Conservation (phyloP, 2,113 vertebrate genomes). For the Gila orcuttii region DNA sequence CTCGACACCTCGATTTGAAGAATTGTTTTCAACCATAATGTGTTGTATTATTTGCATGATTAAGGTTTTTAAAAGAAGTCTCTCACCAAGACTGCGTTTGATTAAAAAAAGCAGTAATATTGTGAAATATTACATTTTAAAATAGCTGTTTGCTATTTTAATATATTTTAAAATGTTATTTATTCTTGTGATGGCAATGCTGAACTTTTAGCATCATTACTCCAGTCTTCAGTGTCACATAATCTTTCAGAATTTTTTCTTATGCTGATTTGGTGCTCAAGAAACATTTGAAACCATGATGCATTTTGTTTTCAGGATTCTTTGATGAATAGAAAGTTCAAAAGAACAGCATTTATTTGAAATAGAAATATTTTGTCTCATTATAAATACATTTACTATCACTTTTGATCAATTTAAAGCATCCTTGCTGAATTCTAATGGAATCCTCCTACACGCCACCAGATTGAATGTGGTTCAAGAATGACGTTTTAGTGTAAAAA, state of each 20-base stretch:
- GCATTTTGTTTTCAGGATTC: neutral
- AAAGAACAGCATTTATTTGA: neutral
- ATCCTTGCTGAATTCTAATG: neutral
- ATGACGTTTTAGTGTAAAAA: neutral
- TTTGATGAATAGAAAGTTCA: neutral
- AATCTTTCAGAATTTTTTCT: neutral
- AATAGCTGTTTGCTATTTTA: neutral
- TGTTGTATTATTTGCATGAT: neutral
- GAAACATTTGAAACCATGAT: neutral
- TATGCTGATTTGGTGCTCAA: neutral
- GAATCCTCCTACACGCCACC: neutral
- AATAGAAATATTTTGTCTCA: neutral
- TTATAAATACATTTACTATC: neutral
- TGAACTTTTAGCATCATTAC: neutral
- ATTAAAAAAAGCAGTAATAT: neutral
- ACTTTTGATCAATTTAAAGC: neutral
- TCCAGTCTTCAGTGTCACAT: neutral
- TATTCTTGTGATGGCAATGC: neutral
- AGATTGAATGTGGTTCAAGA: neutral
- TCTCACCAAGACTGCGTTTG: neutral
- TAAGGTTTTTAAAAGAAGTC: neutral
- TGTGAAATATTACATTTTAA: neutral
- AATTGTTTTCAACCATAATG: neutral
- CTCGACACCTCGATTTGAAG: neutral
- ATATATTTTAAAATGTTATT: neutral